phyloP scores from a whole-genome alignment of 1,140 invertebrate species.

The Mactra quadrangularis region DNA sequence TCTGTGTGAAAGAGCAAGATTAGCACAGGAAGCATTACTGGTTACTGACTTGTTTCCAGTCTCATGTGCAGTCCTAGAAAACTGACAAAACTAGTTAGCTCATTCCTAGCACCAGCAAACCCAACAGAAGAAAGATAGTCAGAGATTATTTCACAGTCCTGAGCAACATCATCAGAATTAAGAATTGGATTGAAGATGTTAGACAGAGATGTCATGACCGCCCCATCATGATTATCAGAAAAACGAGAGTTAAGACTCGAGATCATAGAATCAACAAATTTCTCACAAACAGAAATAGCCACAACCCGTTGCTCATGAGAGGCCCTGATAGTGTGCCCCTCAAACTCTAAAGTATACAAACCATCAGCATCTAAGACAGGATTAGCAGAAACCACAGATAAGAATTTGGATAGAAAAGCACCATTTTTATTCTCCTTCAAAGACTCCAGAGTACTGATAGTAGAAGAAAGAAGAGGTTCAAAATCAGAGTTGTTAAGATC shows the following conservation, averaged over 20 bases:
- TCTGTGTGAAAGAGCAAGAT: too few relatives aligned
- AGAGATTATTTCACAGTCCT: background rate
- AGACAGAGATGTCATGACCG: background rate
- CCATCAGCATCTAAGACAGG: constrained; percentile 18
- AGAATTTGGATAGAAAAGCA: background rate
- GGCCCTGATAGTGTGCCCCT: constrained; percentile 21
- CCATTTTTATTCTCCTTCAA: constrained; percentile 22
- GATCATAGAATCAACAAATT: constrained; percentile 18
- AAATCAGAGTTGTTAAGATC: constrained; percentile 13
- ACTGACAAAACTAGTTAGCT: background rate
- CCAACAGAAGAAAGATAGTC: background rate
- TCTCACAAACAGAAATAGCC: background rate
- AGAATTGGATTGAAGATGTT: constrained; percentile 9
- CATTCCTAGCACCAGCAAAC: background rate
- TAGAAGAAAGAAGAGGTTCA: constrained; percentile 18
- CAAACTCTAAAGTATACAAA: constrained; percentile 17
- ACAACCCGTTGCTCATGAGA: background rate
- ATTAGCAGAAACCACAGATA: background rate
- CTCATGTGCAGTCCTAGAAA: too few relatives aligned
- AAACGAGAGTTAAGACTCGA: constrained; percentile 13
- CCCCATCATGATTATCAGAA: constrained; percentile 9
- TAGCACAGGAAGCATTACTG: too few relatives aligned
- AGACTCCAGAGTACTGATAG: background rate
- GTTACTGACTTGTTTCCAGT: too few relatives aligned
- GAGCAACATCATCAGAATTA: background rate